A percentile compares a stretch with the other conserved stretches of the same genome.
Conservation (phyloP, 2,113 vertebrate genomes). For the Peromyscus californicus region DNA sequence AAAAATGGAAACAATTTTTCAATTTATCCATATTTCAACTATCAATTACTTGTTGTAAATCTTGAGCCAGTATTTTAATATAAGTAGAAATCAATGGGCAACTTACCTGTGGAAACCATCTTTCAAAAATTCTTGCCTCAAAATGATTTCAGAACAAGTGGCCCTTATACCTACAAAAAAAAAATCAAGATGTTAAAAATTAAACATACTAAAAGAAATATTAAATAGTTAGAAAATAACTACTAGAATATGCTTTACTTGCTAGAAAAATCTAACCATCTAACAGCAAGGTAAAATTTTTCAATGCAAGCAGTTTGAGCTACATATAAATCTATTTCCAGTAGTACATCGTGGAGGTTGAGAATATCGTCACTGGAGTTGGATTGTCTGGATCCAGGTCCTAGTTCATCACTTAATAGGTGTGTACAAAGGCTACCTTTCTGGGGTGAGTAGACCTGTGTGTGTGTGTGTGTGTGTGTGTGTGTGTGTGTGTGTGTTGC, state of each 20-base stretch:
- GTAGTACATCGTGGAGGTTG: not conserved
- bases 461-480: no score
- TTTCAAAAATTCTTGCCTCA: constrained; percentile 87
- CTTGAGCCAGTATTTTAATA: constrained; percentile 16
- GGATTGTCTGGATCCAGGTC: constrained; percentile 24
- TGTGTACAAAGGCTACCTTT: not conserved
- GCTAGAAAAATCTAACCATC: constrained; percentile 42
- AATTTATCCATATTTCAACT: not conserved
- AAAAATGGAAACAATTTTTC: not conserved
- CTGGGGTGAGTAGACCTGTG: not conserved
- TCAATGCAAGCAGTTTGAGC: not conserved
- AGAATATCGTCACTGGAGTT: not conserved
- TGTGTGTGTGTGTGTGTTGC: no score
- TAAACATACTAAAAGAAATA: no score
- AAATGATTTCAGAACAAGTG: constrained; percentile 78
- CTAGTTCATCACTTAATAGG: constrained; percentile 25
- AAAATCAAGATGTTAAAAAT: constrained; percentile 54
- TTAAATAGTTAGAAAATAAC: no score
- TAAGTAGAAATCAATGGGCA: constrained; percentile 4
- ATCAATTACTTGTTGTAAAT: constrained; percentile 57
- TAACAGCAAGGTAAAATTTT: constrained; percentile 50
- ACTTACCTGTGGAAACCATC: constrained; percentile 90
- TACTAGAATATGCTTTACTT: constrained; percentile 27
- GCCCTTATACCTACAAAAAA: constrained; percentile 73
- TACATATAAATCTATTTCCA: constrained; percentile 28